These are phyloP conservation scores for Erannis defoliaria DNA, from an alignment of 2,888 invertebrate species.

Conservation along the genomic window DNA sequence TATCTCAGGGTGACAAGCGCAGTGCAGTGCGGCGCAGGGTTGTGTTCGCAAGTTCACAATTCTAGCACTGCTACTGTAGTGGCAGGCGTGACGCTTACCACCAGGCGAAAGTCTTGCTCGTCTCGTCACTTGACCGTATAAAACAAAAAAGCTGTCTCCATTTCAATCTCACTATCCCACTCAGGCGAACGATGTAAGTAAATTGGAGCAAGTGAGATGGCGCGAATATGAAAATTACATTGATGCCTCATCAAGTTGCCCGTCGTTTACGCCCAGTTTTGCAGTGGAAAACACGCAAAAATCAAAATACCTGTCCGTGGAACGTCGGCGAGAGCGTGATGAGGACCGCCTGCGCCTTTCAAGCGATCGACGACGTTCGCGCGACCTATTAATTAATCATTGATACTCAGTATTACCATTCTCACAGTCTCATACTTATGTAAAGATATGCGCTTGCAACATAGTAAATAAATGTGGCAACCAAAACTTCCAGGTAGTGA, in stretches of 20 bases:
- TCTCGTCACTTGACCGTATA: too few species aligned
- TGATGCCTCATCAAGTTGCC: too few species aligned
- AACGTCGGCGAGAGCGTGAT: conserved; percentile 81
- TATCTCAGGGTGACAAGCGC: too few species aligned
- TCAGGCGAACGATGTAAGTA: not conserved
- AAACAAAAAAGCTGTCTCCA: too few species aligned
- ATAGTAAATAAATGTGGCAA: conserved; percentile 11
- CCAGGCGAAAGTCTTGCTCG: too few species aligned
- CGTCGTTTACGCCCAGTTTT: not conserved
- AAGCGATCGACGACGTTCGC: conserved; percentile 83
- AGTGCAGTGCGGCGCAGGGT: too few species aligned
- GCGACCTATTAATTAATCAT: conserved; percentile 65
- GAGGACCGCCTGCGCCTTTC: conserved; percentile 81
- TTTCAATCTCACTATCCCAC: not conserved
- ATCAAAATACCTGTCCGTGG: conserved; percentile 76
- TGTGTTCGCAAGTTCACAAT: too few species aligned
- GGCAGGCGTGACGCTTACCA: too few species aligned
- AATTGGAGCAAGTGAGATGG: not conserved
- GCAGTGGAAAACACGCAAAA: conserved; percentile 23
- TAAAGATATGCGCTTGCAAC: conserved; percentile 21
- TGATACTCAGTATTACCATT: conserved; percentile 22
- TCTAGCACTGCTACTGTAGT: too few species aligned
- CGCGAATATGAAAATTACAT: not conserved
- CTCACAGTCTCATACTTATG: conserved; percentile 8
- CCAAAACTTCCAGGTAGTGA: not conserved